Conservation (phyloP, 2,888 invertebrate species). For the Alloscopus bannaensis region DNA sequence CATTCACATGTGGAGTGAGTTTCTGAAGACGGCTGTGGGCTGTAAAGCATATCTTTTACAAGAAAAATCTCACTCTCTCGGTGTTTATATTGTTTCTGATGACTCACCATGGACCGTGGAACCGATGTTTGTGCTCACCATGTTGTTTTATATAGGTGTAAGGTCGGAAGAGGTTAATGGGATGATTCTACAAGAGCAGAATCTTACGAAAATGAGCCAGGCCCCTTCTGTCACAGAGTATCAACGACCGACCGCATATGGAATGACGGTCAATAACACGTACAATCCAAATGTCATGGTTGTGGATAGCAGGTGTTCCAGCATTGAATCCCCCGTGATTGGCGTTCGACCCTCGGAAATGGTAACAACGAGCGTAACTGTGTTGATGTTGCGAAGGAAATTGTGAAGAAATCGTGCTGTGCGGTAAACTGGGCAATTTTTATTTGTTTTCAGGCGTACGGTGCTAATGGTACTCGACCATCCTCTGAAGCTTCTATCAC, state of each 20-base stretch:
- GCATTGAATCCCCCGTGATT: conserved; percentile 55
- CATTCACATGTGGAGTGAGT: too few species aligned
- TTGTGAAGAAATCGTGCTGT: conserved; percentile 7
- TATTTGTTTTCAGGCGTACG: conserved; percentile 36
- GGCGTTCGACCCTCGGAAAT: conserved; percentile 48
- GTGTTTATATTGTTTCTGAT: too few species aligned
- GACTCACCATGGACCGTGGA: background rate
- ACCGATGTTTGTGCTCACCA: background rate
- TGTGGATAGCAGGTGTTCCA: conserved; percentile 56
- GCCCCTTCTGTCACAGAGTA: conserved; percentile 28
- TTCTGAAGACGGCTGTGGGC: too few species aligned
- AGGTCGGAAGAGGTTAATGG: conserved; percentile 32
- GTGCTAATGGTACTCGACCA: conserved; percentile 57
- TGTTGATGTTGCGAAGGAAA: background rate
- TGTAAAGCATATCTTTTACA: too few species aligned
- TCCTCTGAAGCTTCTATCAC: conserved; percentile 57
- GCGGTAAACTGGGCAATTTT: background rate
- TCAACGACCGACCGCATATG: conserved; percentile 18
- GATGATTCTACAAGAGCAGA: background rate
- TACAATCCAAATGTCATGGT: conserved; percentile 47
- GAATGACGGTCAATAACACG: conserved; percentile 10
- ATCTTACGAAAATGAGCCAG: conserved; percentile 8
- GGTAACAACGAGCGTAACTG: conserved; percentile 18
- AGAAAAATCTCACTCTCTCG: too few species aligned
- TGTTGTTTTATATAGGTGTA: conserved; percentile 17